Percentiles rank a stretch among this genome's conserved stretches.
phyloP scores from a whole-genome alignment of 1,140 invertebrate species.

The Aphaenogaster floridana region DNA sequence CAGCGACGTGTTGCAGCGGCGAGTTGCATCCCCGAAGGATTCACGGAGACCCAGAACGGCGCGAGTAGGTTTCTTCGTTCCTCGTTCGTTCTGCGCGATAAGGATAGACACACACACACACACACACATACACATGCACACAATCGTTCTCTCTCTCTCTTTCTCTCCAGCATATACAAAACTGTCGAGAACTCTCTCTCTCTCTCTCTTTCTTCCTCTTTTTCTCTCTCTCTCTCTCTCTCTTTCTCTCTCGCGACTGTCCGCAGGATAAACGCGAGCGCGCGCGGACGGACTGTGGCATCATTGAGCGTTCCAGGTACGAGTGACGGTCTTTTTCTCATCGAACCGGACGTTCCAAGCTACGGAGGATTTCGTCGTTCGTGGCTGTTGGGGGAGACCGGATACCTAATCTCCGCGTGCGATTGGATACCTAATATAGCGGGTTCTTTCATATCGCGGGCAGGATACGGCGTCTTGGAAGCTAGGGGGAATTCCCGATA shows the following conservation, averaged over 20 bases:
- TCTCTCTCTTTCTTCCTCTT: neutral
- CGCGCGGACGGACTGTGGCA: constrained; percentile 58
- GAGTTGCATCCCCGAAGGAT: neutral
- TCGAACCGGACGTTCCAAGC: constrained; percentile 49
- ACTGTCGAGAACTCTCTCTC: neutral
- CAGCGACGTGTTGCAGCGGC: neutral
- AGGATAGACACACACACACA: neutral
- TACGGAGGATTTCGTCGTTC: constrained; percentile 49
- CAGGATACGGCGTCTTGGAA: constrained; percentile 1
- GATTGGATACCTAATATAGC: constrained; percentile 8
- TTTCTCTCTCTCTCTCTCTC: neutral
- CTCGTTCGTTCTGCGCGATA: constrained; percentile 13
- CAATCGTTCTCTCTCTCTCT: neutral
- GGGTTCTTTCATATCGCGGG: neutral
- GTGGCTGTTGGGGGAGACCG: constrained; percentile 10
- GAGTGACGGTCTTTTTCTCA: constrained; percentile 54
- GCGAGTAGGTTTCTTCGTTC: constrained; percentile 24
- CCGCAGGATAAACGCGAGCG: constrained; percentile 54
- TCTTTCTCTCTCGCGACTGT: constrained; percentile 46
- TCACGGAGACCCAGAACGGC: neutral
- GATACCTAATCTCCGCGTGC: constrained; percentile 17
- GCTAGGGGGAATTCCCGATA: constrained; percentile 30
- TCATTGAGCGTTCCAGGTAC: constrained; percentile 64
- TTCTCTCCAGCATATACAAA: neutral
- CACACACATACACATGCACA: neutral